A percentile compares a stretch with the other conserved stretches of the same genome.
These are phyloP conservation scores for Andrena chrysosceles DNA, from an alignment of 2,888 invertebrate species.

Conservation along the genomic window DNA sequence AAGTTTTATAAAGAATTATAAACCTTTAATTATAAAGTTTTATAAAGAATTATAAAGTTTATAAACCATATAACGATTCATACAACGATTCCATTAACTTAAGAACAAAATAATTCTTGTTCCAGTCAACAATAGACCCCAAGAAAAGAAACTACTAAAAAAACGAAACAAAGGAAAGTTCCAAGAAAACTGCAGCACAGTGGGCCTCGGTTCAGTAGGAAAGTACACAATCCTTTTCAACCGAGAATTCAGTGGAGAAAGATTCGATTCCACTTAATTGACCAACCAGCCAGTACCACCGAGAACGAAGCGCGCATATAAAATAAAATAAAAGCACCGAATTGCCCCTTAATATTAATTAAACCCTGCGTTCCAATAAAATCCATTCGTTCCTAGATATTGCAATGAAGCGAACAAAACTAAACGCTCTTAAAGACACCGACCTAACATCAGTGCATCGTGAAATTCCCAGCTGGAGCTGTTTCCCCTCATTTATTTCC, in stretches of 20 bases:
- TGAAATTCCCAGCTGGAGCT: conserved; percentile 25
- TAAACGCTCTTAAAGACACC: not conserved
- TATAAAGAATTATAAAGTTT: no score
- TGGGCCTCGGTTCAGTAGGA: not conserved
- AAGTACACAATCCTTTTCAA: not conserved
- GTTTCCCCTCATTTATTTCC: conserved; percentile 66
- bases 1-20: no score
- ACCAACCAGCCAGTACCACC: no score
- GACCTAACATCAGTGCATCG: conserved; percentile 17
- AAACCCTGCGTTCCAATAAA: no score
- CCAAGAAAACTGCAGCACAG: not conserved
- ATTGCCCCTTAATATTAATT: no score
- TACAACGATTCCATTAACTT: not conserved
- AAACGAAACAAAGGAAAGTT: conserved; percentile 2
- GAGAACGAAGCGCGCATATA: no score
- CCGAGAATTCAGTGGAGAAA: not conserved
- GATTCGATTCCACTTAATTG: not conserved
- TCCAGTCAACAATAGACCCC: not conserved
- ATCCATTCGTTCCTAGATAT: no score
- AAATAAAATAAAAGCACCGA: not conserved
- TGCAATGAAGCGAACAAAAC: not conserved
- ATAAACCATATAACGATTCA: not conserved
- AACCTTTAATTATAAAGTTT: no score
- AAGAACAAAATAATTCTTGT: not conserved
- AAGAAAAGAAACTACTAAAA: not conserved